Base-by-base conservation (phyloP, 2,888 invertebrate genomes). In the Tetranychus piercei region DNA sequence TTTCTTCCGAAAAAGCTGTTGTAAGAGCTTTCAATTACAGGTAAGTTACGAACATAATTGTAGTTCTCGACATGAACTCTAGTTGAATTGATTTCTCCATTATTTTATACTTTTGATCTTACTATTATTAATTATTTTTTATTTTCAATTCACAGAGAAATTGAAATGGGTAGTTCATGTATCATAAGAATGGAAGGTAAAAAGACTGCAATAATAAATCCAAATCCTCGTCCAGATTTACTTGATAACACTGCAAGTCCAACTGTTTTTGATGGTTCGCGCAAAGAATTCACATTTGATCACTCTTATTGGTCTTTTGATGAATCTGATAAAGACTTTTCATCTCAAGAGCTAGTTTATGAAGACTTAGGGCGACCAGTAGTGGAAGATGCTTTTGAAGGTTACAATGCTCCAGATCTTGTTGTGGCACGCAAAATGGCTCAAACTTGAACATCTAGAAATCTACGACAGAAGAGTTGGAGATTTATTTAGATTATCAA, bases 21-120 rank as follows among this genome's bases (percentile, higher is more conserved):
- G 94, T 97, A 81, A 88, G 97, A 85, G 95, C 97, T 84, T 92
- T 96, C 86, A 97, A 93, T 87, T 89, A 93, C 11, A 69, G 69
- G 69, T 69, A 69, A 69, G 34, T 34, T n/a, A 65, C 20, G 20
- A 34, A 34, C 34, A 34, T 34, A 34, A 34, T 34, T 34, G 34
- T 34, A 34, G 34, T 34, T 4, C 34, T 34, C 34, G 34, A 34
- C 34, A 34, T 34, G 34, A 34, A 69, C 6, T 69, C 9, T 15
- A 6, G 15, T 55, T 55, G 8, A 3, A 5, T 34, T 20, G 65
- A 4, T 65, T 65, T 20, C 6, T 3, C 9, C 55, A 45, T 15
- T 45, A 45, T 1, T 67, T 67, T 23, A 8, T 15, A 3, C 9
- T 23, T 67, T 34, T 18, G 65, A 4, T 69, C 22, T 22, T 6